Conservation (phyloP, 2,113 vertebrate species). For the Theristicus caerulescens region DNA sequence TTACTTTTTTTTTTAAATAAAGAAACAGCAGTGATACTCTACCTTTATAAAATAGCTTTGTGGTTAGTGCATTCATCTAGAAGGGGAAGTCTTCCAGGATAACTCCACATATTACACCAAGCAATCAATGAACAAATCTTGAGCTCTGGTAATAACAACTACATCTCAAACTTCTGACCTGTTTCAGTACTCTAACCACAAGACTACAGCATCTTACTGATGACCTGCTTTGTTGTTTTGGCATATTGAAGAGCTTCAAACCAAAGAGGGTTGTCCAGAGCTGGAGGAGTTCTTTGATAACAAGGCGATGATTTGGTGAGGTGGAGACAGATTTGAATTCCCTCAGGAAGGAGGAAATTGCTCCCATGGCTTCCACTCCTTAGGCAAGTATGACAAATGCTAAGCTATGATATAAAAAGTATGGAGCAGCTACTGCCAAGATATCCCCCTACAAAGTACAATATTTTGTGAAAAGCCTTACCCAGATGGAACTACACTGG, state of each 20-base stretch:
- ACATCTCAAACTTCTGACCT: not conserved
- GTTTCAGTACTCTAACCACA: not conserved
- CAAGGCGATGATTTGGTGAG: not conserved
- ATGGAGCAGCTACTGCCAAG: not conserved
- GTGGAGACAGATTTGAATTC: not conserved
- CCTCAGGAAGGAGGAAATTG: not conserved
- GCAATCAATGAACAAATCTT: not conserved
- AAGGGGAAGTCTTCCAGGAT: not conserved
- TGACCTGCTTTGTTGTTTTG: not conserved
- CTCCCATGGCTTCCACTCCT: not conserved
- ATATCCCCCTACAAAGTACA: accelerated
- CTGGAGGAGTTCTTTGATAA: not conserved
- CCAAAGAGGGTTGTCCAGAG: not conserved
- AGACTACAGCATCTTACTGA: not conserved
- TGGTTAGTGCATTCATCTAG: not conserved
- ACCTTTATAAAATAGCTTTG: not conserved
- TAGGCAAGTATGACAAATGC: not conserved
- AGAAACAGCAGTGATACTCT: not conserved
- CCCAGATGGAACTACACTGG: not conserved
- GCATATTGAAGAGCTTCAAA: not conserved
- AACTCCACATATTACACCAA: not conserved
- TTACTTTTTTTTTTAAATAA: not conserved
- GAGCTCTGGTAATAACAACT: not conserved
- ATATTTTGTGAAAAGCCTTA: not conserved
- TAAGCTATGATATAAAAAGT: not conserved